phyloP scores from a whole-genome alignment of 2,888 invertebrate species.

The Spisula subtruncata region DNA sequence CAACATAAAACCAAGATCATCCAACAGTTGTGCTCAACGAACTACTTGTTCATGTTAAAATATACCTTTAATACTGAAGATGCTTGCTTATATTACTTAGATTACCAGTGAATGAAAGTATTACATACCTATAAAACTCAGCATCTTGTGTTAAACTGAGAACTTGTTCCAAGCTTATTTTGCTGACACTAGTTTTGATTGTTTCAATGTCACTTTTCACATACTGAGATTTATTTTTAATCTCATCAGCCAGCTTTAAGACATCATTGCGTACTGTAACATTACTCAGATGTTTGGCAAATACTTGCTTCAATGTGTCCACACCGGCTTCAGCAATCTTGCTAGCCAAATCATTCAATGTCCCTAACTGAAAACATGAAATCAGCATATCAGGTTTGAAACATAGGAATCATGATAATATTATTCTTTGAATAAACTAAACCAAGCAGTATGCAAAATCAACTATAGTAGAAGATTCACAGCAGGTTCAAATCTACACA shows the following conservation, averaged over 20 bases:
- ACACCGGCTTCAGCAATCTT: constrained; percentile 70
- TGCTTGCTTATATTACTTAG: too few species aligned
- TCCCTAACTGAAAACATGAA: constrained; percentile 69
- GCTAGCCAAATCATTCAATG: constrained; percentile 64
- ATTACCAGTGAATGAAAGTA: not conserved
- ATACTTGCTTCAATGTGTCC: constrained; percentile 65
- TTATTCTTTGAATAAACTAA: too few species aligned
- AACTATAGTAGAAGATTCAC: too few species aligned
- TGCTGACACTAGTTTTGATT: constrained; percentile 67
- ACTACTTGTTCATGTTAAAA: too few species aligned
- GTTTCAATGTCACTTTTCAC: constrained; percentile 67
- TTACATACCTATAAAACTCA: constrained; percentile 78
- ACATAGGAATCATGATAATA: not conserved
- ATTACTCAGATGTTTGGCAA: constrained; percentile 71
- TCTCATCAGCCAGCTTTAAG: constrained; percentile 64
- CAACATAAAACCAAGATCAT: too few species aligned
- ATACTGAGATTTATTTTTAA: constrained; percentile 66
- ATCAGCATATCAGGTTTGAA: too few species aligned
- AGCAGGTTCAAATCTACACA: too few species aligned
- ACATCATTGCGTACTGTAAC: constrained; percentile 62
- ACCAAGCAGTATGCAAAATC: too few species aligned
- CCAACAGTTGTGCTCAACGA: too few species aligned
- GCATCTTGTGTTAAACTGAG: constrained; percentile 60
- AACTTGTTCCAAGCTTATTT: constrained; percentile 66
- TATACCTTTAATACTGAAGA: too few species aligned